Conservation (phyloP, 2,797 vertebrate genomes). For the Amazonetta brasiliensis region DNA sequence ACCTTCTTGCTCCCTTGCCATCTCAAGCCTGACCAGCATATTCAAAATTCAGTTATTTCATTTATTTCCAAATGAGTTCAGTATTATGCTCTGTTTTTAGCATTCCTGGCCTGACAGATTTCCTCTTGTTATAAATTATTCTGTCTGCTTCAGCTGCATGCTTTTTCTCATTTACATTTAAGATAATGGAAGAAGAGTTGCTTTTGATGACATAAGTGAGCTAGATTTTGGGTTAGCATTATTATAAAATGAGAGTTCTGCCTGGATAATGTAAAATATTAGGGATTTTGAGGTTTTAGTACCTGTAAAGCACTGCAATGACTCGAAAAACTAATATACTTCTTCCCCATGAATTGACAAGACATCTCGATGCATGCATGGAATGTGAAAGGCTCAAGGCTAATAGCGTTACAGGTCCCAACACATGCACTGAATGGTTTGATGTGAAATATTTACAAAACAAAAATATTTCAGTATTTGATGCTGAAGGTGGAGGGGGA, state of each 20-base stretch:
- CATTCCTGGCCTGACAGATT: constrained; percentile 12
- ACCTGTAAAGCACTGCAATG: neutral
- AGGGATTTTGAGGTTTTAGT: neutral
- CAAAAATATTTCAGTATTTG: neutral
- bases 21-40: neutral
- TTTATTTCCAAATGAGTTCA: neutral
- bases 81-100: neutral
- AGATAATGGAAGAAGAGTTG: constrained; percentile 59
- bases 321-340: neutral
- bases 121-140: constrained; percentile 60
- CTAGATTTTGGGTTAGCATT: constrained; percentile 26
- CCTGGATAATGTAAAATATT: constrained; percentile 20
- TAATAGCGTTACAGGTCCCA: constrained; percentile 5
- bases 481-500: neutral
- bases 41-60: neutral
- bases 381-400: constrained; percentile 1
- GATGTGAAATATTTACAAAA: constrained; percentile 9
- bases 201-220: constrained; percentile 44
- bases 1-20: neutral
- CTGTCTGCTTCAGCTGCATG: constrained; percentile 50
- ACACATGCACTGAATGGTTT: neutral
- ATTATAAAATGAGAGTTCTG: constrained; percentile 21
- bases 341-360: constrained; percentile 11
- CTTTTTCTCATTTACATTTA: constrained; percentile 63
- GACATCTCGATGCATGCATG: neutral